These are phyloP conservation scores for Drosophila imparisetae DNA, from an alignment of 2,888 invertebrate species.

Conservation along the genomic window DNA sequence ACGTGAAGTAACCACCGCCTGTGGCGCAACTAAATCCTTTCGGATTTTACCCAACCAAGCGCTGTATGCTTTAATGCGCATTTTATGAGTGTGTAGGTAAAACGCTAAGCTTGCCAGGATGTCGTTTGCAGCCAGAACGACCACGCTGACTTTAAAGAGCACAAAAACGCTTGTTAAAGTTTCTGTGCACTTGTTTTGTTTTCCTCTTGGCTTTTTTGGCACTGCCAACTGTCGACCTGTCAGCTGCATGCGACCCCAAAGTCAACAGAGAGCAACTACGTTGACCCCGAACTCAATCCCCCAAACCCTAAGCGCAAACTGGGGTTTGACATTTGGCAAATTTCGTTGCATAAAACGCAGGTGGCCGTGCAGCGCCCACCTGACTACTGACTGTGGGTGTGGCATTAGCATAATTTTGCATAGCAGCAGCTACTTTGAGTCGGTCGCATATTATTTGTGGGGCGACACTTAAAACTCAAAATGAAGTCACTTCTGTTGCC, in stretches of 20 bases:
- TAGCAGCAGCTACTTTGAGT: constrained; percentile 53
- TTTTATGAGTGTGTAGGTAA: constrained; percentile 76
- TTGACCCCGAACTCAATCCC: not conserved
- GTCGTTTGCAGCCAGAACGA: not conserved
- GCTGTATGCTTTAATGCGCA: constrained; percentile 76
- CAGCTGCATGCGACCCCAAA: constrained; percentile 54
- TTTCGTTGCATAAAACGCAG: constrained; percentile 65
- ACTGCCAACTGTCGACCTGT: constrained; percentile 51
- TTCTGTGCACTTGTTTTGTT: constrained; percentile 53
- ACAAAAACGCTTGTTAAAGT: constrained; percentile 68
- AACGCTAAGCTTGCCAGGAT: constrained; percentile 40
- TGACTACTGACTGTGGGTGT: constrained; percentile 29
- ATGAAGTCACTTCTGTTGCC: constrained; percentile 68
- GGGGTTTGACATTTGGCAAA: constrained; percentile 73
- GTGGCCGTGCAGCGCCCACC: constrained; percentile 34
- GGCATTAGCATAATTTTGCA: constrained; percentile 80
- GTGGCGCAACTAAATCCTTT: constrained; percentile 79
- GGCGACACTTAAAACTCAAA: constrained; percentile 73
- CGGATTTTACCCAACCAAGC: constrained; percentile 70
- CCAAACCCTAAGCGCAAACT: constrained; percentile 7
- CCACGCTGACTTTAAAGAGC: constrained; percentile 61
- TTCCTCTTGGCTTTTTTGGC: constrained; percentile 3
- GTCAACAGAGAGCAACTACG: constrained; percentile 33
- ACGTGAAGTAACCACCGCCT: constrained; percentile 79
- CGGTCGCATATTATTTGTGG: constrained; percentile 65